These are phyloP conservation scores for Diabrotica balteata DNA, from an alignment of 2,888 invertebrate species.

Conservation along the genomic window DNA sequence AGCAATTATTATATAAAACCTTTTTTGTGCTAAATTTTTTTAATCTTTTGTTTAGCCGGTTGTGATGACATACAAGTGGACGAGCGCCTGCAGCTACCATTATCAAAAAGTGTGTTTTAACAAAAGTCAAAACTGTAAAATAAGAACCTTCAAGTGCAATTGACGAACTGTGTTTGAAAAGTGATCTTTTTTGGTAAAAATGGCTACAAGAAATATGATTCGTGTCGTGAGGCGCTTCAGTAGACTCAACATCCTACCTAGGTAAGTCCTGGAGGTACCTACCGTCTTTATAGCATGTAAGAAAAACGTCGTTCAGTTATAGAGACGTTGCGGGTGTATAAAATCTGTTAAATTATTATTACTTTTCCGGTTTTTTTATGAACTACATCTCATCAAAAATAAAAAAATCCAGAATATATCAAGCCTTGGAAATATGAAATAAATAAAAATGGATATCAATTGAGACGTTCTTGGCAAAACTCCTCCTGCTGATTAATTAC, in stretches of 20 bases:
- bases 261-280: conserved; percentile 47
- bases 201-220: conserved; percentile 48
- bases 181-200: conserved; percentile 24
- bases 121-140: conserved; percentile 14
- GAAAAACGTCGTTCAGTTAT: too few species aligned
- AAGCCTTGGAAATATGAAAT: too few species aligned
- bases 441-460: too few species aligned
- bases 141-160: conserved; percentile 21
- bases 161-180: not conserved
- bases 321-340: too few species aligned
- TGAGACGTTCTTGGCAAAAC: too few species aligned
- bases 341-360: too few species aligned
- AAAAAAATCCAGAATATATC: too few species aligned
- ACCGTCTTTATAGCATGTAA: too few species aligned
- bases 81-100: conserved; percentile 4
- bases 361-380: too few species aligned
- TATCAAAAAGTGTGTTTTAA: conserved; percentile 8
- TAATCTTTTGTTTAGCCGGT: conserved; percentile 10
- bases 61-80: conserved; percentile 17
- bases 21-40: not conserved
- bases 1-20: not conserved
- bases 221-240: conserved; percentile 53
- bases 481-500: too few species aligned
- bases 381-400: too few species aligned
- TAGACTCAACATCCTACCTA: conserved; percentile 54